phyloP scores from a whole-genome alignment of 2,797 vertebrate genomes.

The Potorous gilbertii region DNA sequence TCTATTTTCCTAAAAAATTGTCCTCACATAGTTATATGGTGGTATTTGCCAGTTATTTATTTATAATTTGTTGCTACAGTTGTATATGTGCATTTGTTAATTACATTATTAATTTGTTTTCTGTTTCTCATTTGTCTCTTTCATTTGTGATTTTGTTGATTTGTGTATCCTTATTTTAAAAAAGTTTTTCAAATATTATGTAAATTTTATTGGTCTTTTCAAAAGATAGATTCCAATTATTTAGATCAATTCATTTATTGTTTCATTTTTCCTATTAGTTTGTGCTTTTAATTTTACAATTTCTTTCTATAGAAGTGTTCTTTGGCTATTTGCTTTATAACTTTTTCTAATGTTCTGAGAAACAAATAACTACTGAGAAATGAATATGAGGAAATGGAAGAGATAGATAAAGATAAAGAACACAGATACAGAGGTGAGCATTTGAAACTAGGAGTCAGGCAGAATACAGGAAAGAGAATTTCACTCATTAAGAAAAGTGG shows the following conservation, averaged over 20 bases:
- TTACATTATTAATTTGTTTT: too few relatives aligned
- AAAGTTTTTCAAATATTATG: neutral
- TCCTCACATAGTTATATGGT: too few relatives aligned
- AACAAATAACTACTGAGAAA: too few relatives aligned
- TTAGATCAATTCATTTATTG: neutral
- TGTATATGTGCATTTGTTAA: too few relatives aligned
- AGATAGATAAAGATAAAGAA: neutral
- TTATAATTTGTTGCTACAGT: too few relatives aligned
- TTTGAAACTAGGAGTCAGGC: neutral
- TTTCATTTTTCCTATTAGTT: neutral
- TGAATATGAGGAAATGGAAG: neutral
- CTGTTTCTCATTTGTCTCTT: too few relatives aligned
- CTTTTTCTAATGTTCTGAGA: neutral
- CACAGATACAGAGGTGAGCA: neutral
- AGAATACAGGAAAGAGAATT: neutral
- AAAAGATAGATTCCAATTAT: neutral
- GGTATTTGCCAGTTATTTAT: too few relatives aligned
- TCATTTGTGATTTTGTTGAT: neutral
- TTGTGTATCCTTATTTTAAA: neutral
- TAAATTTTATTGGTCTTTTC: neutral
- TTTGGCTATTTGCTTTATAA: neutral
- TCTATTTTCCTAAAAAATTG: too few relatives aligned
- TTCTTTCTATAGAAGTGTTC: neutral
- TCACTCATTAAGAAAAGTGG: too few relatives aligned
- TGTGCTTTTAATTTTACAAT: neutral